Evolutionary conservation across 2,113 vertebrate genomes (phyloP).

Genomic region (Brienomyrus longianalis): DNA sequence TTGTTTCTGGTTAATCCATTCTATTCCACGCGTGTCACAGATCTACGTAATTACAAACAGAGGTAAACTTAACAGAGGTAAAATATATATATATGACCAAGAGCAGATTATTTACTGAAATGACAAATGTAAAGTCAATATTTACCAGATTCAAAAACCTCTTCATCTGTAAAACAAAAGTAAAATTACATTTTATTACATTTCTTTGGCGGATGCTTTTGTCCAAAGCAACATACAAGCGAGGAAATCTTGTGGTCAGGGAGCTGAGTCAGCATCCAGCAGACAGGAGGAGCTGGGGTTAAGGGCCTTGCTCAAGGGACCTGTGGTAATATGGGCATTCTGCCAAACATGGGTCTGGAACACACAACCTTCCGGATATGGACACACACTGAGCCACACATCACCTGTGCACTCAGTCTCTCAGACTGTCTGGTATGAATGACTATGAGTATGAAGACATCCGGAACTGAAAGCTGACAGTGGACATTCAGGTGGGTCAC

Average conservation of each 20-base stretch:
- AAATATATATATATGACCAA: background rate
- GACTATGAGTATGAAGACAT: background rate
- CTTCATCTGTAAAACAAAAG: slow-evolving; percentile 68
- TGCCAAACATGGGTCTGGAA: background rate
- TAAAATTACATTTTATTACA: background rate
- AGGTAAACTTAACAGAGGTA: too few species aligned
- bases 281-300: background rate
- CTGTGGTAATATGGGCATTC: background rate
- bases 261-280: background rate
- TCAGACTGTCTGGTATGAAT: background rate
- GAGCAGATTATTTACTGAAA: background rate
- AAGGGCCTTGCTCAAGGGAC: background rate
- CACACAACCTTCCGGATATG: background rate
- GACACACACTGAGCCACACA: background rate
- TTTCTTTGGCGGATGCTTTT: background rate
- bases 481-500: background rate
- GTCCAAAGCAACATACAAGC: background rate
- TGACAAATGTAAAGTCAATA: background rate
- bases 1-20: background rate
- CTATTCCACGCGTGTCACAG: background rate
- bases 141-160: slow-evolving; percentile 93
- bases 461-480: background rate
- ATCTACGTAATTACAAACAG: background rate
- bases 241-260: background rate
- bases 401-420: background rate